phyloP scores from a whole-genome alignment of 2,113 vertebrate genomes.

The Neogobius melanostomus region DNA sequence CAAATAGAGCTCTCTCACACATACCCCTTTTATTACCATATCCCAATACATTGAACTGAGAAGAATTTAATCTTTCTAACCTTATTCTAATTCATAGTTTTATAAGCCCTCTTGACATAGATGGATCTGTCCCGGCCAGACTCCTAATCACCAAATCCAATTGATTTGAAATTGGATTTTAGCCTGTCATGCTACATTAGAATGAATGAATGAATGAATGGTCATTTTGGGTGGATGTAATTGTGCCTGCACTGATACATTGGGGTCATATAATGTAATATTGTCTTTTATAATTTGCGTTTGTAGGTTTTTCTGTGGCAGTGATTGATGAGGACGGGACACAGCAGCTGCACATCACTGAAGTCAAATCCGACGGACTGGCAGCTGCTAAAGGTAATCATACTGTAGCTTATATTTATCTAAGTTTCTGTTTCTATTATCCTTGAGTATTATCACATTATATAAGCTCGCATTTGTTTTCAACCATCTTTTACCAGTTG shows the following conservation, averaged over 20 bases:
- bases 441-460: neutral
- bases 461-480: neutral
- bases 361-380: constrained; percentile 85
- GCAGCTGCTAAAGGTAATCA: constrained; percentile 86
- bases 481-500: neutral
- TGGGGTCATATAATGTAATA: constrained; percentile 7
- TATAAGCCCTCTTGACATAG: constrained; percentile 1
- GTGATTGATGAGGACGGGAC: constrained; percentile 88
- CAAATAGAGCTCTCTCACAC: no score
- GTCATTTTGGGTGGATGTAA: constrained; percentile 40
- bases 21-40: no score
- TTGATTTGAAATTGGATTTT: constrained; percentile 43
- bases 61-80: no score
- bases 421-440: neutral
- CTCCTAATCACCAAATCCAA: constrained; percentile 30
- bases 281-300: constrained; percentile 12
- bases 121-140: constrained; percentile 12
- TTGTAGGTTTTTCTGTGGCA: constrained; percentile 87
- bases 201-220: constrained; percentile 16
- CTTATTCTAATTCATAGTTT: neutral
- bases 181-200: constrained; percentile 53
- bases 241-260: constrained; percentile 1
- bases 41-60: no score
- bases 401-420: neutral
- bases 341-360: constrained; percentile 85